Evolutionary conservation across 2,797 vertebrate species (phyloP).

Genomic region (Paratrypauchen microcephalus): DNA sequence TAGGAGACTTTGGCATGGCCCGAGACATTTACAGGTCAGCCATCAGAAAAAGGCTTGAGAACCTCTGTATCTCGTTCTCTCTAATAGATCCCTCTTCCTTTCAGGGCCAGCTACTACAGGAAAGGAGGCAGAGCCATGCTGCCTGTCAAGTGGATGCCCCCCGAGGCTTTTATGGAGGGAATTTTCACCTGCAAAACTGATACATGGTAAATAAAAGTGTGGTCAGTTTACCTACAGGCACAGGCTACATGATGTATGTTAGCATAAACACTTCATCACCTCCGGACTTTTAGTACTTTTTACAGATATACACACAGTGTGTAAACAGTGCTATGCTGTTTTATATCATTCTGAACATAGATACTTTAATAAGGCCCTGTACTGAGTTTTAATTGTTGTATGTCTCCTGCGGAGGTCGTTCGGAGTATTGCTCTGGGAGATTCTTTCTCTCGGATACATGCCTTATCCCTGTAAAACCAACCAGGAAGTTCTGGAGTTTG

Average conservation of each 20-base stretch:
- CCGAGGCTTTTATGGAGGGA: conserved; percentile 93
- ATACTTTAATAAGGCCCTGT: neutral
- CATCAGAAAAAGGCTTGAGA: neutral
- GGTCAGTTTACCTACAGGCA: neutral
- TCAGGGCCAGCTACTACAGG: conserved; percentile 91
- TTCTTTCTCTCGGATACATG: conserved; percentile 93
- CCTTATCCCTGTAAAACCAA: conserved; percentile 92
- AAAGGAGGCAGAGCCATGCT: conserved; percentile 90
- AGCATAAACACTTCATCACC: neutral
- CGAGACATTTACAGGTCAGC: conserved; percentile 89
- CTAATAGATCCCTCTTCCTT: neutral
- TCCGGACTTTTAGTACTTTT: neutral
- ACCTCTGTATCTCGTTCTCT: conserved; percentile 17
- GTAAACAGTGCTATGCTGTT: neutral
- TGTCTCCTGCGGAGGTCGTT: conserved; percentile 84
- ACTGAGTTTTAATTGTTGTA: neutral
- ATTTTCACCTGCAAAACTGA: conserved; percentile 95
- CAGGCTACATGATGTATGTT: neutral
- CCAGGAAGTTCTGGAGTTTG: conserved; percentile 91
- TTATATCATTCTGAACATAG: neutral
- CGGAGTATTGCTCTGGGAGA: conserved; percentile 93
- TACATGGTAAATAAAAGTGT: conserved; percentile 80
- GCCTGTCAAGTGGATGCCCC: conserved; percentile 94
- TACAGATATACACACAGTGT: neutral
- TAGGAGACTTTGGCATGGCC: conserved; percentile 94